Conservation (phyloP, 2,888 invertebrate genomes). For the Homarus gammarus region DNA sequence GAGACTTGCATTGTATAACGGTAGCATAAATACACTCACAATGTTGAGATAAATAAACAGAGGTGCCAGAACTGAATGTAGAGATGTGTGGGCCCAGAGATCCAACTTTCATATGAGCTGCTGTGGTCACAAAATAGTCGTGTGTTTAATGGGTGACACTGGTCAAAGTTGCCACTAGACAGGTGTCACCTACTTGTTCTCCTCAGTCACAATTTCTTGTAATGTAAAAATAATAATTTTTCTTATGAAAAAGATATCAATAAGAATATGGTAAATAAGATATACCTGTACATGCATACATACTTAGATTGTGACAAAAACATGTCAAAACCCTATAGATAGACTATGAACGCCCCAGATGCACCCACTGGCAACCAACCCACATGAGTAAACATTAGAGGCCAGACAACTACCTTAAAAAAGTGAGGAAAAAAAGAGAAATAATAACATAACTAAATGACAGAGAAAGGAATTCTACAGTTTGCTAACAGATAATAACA, state of each 20-base stretch:
- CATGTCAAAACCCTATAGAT: neutral
- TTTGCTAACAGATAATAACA: neutral
- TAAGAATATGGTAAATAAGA: neutral
- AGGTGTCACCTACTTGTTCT: neutral
- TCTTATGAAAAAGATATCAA: neutral
- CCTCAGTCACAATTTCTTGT: neutral
- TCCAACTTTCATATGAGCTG: neutral
- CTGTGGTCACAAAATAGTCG: too few species aligned
- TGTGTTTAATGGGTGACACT: too few species aligned
- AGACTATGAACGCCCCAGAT: neutral
- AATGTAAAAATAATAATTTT: constrained; percentile 12
- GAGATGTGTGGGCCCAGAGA: neutral
- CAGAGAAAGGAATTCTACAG: neutral
- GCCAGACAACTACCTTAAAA: neutral
- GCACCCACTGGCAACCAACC: neutral
- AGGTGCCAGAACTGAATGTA: neutral
- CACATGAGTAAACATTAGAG: neutral
- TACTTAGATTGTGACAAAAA: neutral
- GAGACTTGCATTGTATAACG: neutral
- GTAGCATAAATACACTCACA: neutral
- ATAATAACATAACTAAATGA: neutral
- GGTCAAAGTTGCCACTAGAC: neutral
- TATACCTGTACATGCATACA: neutral
- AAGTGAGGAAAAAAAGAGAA: neutral
- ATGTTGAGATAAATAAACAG: neutral